Evolutionary conservation across 1,140 invertebrate genomes (phyloP).

Genomic region (Adoxophyes honmai): DNA sequence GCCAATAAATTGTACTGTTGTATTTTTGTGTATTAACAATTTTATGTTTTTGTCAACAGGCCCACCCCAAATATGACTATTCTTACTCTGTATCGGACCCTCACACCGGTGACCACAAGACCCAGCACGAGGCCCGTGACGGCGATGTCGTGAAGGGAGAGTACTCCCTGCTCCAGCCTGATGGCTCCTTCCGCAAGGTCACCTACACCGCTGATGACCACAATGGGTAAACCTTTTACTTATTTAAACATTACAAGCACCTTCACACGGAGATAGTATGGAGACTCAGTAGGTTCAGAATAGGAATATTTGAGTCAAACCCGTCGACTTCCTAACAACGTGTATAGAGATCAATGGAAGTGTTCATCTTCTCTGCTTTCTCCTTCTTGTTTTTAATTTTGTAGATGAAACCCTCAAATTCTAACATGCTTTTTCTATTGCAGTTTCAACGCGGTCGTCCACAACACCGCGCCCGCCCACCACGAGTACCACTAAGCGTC

Average conservation of each 20-base stretch:
- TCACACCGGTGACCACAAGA: slow-evolving; percentile 76
- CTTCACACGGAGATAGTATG: too few relatives aligned
- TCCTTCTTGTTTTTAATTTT: too few relatives aligned
- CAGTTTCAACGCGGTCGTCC: slow-evolving; percentile 82
- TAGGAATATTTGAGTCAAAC: too few relatives aligned
- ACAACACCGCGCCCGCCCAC: slow-evolving; percentile 79
- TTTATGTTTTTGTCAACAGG: slow-evolving; percentile 29
- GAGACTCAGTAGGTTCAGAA: too few relatives aligned
- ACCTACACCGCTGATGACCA: slow-evolving; percentile 86
- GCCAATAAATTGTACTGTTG: slow-evolving; percentile 1
- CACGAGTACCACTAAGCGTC: slow-evolving; percentile 60
- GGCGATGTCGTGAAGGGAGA: slow-evolving; percentile 75
- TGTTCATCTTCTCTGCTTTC: too few relatives aligned
- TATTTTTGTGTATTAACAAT: slow-evolving; percentile 11
- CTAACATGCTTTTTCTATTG: slow-evolving; percentile 34
- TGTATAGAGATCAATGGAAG: too few relatives aligned
- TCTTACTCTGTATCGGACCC: slow-evolving; percentile 74
- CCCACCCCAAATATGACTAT: slow-evolving; percentile 74
- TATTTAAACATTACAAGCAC: too few relatives aligned
- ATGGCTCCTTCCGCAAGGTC: slow-evolving; percentile 84
- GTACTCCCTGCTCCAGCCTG: slow-evolving; percentile 80
- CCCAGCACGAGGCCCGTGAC: slow-evolving; percentile 73
- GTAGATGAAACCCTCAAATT: too few relatives aligned
- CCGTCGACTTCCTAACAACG: too few relatives aligned
- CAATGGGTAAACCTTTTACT: slow-evolving; percentile 74